Evolutionary conservation across 2,113 vertebrate species (phyloP).

Genomic region (Serilophus lunatus): DNA sequence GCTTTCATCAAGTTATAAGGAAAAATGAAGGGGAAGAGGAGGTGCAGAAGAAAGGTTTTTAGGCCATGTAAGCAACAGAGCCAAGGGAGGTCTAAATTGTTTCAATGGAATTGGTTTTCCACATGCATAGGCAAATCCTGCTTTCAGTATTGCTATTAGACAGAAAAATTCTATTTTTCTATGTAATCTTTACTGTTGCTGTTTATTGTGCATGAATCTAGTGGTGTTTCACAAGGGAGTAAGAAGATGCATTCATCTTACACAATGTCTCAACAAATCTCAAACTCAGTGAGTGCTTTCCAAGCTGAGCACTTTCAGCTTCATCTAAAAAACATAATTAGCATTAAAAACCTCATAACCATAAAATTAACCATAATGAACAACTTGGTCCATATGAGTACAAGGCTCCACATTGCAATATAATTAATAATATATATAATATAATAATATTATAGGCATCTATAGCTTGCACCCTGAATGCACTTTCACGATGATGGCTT

Average conservation of each 20-base stretch:
- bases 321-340: not conserved
- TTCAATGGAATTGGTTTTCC: not conserved
- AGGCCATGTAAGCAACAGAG: not conserved
- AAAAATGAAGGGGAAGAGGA: conserved; percentile 6
- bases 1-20: not conserved
- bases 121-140: not conserved
- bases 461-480: not conserved
- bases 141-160: not conserved
- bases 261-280: not conserved
- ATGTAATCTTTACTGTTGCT: not conserved
- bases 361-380: not conserved
- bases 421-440: too few relatives aligned
- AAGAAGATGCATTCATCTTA: not conserved
- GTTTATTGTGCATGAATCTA: not conserved
- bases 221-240: not conserved
- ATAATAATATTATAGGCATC: fast-evolving
- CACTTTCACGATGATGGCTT: not conserved
- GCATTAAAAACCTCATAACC: not conserved
- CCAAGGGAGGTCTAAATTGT: not conserved
- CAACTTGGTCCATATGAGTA: not conserved
- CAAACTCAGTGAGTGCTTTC: not conserved
- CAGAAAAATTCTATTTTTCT: not conserved
- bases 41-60: not conserved
- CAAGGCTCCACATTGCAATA: not conserved
- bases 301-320: not conserved